Conservation (phyloP, 2,888 invertebrate genomes). For the Thereva nobilitata region DNA sequence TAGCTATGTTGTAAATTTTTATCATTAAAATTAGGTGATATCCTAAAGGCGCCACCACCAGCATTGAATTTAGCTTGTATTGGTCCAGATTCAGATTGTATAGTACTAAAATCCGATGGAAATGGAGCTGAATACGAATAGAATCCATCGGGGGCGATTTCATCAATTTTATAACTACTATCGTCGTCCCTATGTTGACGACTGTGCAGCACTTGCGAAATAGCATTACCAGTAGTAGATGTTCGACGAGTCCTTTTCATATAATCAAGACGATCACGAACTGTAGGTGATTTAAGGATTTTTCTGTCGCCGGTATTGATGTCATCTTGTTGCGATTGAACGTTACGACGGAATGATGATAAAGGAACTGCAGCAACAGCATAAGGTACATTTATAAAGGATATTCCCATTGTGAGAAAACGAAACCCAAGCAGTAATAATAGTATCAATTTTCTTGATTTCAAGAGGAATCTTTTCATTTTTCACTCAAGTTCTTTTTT, state of each 20-base stretch:
- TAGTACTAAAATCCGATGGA: not conserved
- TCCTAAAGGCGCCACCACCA: not conserved
- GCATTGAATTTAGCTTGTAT: constrained; percentile 7
- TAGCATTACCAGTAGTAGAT: too few relatives aligned
- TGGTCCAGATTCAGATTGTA: constrained; percentile 29
- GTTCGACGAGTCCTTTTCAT: too few relatives aligned
- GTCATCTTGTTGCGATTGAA: constrained; percentile 2
- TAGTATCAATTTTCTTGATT: constrained; percentile 34
- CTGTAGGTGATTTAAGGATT: not conserved
- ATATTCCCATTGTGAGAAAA: constrained; percentile 22
- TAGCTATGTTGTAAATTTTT: constrained; percentile 10
- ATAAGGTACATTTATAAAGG: constrained; percentile 11
- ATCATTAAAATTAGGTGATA: constrained; percentile 4
- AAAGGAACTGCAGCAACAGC: constrained; percentile 13
- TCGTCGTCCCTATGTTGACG: not conserved
- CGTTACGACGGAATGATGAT: constrained; percentile 6
- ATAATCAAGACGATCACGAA: too few relatives aligned
- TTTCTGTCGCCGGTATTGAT: constrained; percentile 10
- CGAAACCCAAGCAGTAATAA: constrained; percentile 20
- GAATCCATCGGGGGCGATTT: not conserved
- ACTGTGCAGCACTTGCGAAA: too few relatives aligned
- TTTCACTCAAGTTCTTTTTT: constrained; percentile 9
- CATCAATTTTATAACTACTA: constrained; percentile 2
- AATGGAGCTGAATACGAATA: not conserved
- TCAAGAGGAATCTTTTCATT: constrained; percentile 25